A percentile compares a stretch with the other conserved stretches of the same genome.
phyloP scores from a whole-genome alignment of 2,888 invertebrate species.

The Agrotis exclamationis region DNA sequence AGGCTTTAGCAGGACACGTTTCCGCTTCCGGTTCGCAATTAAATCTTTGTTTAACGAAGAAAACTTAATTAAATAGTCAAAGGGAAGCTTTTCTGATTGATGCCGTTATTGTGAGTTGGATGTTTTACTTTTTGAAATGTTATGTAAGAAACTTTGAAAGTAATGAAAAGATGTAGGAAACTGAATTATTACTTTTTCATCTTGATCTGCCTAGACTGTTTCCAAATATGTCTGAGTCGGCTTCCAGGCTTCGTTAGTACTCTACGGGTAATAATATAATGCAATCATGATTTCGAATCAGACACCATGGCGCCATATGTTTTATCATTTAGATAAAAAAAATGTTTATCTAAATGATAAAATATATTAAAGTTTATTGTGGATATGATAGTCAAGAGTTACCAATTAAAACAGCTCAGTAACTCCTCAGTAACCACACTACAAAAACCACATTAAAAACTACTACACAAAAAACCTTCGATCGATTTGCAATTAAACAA shows the following conservation, averaged over 20 bases:
- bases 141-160: background rate
- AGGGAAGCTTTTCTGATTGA: constrained; percentile 49
- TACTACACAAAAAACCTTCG: background rate
- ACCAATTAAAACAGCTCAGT: background rate
- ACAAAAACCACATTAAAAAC: background rate
- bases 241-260: no score
- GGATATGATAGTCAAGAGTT: background rate
- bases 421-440: background rate
- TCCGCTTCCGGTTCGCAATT: constrained; percentile 62
- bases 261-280: no score
- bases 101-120: constrained; percentile 14
- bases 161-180: background rate
- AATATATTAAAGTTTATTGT: no score
- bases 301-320: no score
- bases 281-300: no score
- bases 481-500: constrained; percentile 36
- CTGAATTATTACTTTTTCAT: no score
- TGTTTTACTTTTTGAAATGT: constrained; percentile 1
- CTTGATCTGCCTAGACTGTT: no score
- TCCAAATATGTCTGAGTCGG: no score
- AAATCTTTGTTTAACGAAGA: constrained; percentile 64
- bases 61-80: constrained; percentile 66
- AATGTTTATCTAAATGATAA: no score
- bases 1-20: constrained; percentile 63
- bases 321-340: no score